Evolutionary conservation across 2,113 vertebrate species (phyloP), one percentile per base, ranked within the genome.

Genomic region (Prunella fulvescens): DNA sequence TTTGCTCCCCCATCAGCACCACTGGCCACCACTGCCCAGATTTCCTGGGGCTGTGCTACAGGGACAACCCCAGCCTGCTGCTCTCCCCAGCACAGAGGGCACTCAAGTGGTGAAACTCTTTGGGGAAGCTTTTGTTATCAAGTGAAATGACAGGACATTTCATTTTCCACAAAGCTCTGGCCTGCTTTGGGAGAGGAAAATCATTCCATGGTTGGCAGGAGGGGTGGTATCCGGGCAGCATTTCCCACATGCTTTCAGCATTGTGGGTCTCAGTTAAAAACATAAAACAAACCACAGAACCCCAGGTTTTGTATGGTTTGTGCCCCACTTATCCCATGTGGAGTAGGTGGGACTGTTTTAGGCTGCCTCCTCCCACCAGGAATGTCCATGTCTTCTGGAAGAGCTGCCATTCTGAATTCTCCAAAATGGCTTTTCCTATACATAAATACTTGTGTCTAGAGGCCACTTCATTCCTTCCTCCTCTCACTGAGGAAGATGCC

Each of bases 251-350:
- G 39, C 74, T 81, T 25, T 78, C 70, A 64, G 86, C 62, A 60
- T 44, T 0, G 0, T 31, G 26, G 81, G 44, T 62, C 24, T 82
- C 12, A n/a, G 40, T 57, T 33, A 70, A 42, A 54, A 22, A 70
- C 42, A 56, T 18, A 22, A 19, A 78, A 29, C 28, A 76, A 92
- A 56, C 33, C 29, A 51, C 33, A 62, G 39, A 20, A 19, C 10
- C 14, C 15, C 58, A 26, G 4, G 11, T 73, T 73, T 28, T 26
- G 14, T 25, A 11, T 3, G 18, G 58, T 70, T 69, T 73, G 37
- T 58, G n/a, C 40, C 22, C 16, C 2, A 0, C 35, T 67, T 58
- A 22, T 26, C 45, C 39, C 9, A 0, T 0, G 4, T 5, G 25
- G 51, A 85, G 45, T 1, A 0, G 25, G 28, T 48, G n/a, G 44